These are phyloP conservation scores for Neosilurus mollespiculum DNA, from an alignment of 2,797 vertebrate species.

Conservation along the genomic window DNA sequence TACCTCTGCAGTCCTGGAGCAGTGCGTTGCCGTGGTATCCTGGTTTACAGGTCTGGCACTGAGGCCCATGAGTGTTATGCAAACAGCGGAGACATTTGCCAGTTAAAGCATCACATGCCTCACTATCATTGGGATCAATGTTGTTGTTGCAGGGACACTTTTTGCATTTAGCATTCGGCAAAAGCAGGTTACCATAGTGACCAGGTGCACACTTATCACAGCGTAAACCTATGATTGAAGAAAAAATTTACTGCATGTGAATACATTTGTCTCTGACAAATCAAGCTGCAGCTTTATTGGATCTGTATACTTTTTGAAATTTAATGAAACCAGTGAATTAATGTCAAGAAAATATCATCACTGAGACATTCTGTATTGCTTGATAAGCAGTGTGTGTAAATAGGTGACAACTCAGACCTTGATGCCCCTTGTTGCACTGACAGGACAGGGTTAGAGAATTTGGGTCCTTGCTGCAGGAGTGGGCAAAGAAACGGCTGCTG, in stretches of 20 bases:
- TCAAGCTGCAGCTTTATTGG: neutral
- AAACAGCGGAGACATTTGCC: conserved; percentile 83
- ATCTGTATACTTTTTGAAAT: neutral
- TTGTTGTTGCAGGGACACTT: conserved; percentile 84
- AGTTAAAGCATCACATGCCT: conserved; percentile 74
- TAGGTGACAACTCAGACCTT: conserved; percentile 67
- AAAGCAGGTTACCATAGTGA: conserved; percentile 75
- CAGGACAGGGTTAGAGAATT: conserved; percentile 71
- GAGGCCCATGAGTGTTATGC: conserved; percentile 77
- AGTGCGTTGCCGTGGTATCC: conserved; percentile 84
- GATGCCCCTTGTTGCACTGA: conserved; percentile 75
- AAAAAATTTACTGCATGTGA: neutral
- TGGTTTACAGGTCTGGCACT: conserved; percentile 81
- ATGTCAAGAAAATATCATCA: neutral
- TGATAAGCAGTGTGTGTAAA: conserved; percentile 1
- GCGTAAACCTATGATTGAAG: conserved; percentile 68
- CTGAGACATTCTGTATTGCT: neutral
- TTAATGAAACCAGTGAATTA: neutral
- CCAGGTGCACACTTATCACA: conserved; percentile 79
- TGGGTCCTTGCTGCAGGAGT: conserved; percentile 75
- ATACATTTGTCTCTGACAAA: neutral
- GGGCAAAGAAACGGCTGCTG: conserved; percentile 80
- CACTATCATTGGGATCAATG: conserved; percentile 71
- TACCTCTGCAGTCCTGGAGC: conserved; percentile 78
- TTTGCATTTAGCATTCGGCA: conserved; percentile 61